A percentile compares a stretch with the other conserved stretches of the same genome.
These are phyloP conservation scores for Cirrhinus mrigala DNA, from an alignment of 2,797 vertebrate genomes.

Conservation along the genomic window DNA sequence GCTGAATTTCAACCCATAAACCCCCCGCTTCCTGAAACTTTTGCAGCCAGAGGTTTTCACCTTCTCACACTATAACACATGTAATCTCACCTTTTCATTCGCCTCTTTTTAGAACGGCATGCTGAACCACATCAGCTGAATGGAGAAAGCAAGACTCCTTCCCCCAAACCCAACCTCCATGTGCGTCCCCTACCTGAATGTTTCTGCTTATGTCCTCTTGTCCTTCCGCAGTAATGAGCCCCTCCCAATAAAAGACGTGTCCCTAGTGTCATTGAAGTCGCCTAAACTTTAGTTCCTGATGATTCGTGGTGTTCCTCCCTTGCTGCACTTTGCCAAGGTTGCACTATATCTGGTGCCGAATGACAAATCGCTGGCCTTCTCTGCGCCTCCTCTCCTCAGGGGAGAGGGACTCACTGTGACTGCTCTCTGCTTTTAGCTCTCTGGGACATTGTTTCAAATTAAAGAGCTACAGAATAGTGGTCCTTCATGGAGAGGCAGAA, in stretches of 20 bases:
- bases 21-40: conserved; percentile 4
- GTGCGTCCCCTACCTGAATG: neutral
- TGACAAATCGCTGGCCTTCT: conserved; percentile 68
- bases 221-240: conserved; percentile 65
- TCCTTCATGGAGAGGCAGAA: conserved; percentile 49
- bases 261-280: conserved; percentile 64
- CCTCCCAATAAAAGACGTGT: conserved; percentile 52
- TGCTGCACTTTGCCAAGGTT: conserved; percentile 67
- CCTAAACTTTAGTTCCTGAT: conserved; percentile 66
- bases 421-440: conserved; percentile 58
- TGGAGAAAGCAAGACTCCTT: neutral
- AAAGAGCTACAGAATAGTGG: conserved; percentile 57
- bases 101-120: neutral
- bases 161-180: neutral
- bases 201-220: conserved; percentile 58
- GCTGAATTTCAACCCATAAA: neutral
- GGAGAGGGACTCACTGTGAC: conserved; percentile 57
- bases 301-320: conserved; percentile 64
- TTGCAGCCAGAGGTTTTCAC: conserved; percentile 24
- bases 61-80: conserved; percentile 11
- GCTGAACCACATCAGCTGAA: neutral
- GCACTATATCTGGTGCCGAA: conserved; percentile 68
- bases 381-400: conserved; percentile 57
- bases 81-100: neutral
- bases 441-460: conserved; percentile 66